Evolutionary conservation across 2,797 vertebrate species (phyloP).

Genomic region (Manis javanica): DNA sequence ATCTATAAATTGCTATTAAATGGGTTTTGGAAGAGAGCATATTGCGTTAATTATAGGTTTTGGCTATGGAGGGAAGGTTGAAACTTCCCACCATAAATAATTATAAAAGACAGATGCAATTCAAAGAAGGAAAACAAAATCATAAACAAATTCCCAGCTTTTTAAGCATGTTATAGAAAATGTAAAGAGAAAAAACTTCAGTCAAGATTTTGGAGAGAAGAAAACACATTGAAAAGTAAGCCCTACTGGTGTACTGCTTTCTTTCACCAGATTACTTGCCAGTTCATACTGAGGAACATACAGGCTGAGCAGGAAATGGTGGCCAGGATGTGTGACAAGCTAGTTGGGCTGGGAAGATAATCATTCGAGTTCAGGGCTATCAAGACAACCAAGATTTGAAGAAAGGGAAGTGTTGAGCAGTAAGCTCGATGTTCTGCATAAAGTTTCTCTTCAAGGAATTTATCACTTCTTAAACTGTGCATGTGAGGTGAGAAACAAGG

Average conservation of each 20-base stretch:
- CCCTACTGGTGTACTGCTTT: not conserved
- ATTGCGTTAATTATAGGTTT: constrained; percentile 37
- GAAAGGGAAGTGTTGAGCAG: not conserved
- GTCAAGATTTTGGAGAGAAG: not conserved
- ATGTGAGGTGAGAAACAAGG: not conserved
- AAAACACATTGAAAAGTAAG: not conserved
- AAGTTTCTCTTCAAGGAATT: not conserved
- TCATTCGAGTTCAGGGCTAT: not conserved
- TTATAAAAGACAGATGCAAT: not conserved
- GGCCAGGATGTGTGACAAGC: too few species aligned
- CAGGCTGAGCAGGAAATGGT: not conserved
- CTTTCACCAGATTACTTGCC: not conserved
- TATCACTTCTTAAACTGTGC: not conserved
- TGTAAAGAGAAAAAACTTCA: not conserved
- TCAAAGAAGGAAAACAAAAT: not conserved
- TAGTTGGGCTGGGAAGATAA: not conserved
- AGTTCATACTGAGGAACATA: not conserved
- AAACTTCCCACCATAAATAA: not conserved
- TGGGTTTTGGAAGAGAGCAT: not conserved
- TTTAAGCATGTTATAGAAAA: not conserved
- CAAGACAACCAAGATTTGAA: not conserved
- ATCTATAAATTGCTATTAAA: constrained; percentile 14
- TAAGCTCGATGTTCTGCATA: not conserved
- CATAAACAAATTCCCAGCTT: not conserved
- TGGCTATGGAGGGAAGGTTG: not conserved